Base-by-base conservation (phyloP, 2,888 invertebrate genomes). In the Parnassius glacialis region DNA sequence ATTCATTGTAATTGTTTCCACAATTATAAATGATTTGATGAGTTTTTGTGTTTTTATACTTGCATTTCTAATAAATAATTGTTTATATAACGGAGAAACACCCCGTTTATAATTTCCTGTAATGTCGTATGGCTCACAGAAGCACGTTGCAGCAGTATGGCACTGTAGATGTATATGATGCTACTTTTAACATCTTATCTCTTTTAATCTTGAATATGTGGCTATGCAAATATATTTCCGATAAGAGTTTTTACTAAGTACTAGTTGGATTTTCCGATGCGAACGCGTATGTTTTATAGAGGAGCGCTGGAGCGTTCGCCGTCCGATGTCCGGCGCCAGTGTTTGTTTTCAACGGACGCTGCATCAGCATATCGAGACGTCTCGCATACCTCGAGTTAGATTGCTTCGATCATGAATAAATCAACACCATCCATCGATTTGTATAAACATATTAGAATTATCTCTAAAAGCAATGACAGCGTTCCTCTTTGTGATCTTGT, bases 371-470 rank as follows among this genome's bases (percentile, higher is more conserved):
- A 81, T 78, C 76, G 72, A 74, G 69, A 67, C 70, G 72, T 69
- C 71, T 65, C 63, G 70, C 69, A 67, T 73, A 80, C 78, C 76
- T 77, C 64, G 70, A 74, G 74, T 64, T 70, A 78, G 78, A 76
- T 78, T 73, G 68, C 62, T 57, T 62, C 65, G 63, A 71, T 68
- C 79, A 79, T 83, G 82, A 83, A 84, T 85, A 80, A 81, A 76
- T 78, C 79, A 80, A 75, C 70, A 59, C 62, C 65, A 65, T 65
- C 68, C 67, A 71, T 71, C 65, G 63, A 66, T 65, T 69, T 69
- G 70, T 69, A 70, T 65, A 43, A 42, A 51, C 51, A 51, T 58
- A 59, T 59, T 58, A 47, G 58, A 54, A 55, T 58, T 62, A 62
- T 61, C 16, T 61, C 60, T 55, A 55, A 57, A 61, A 52, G 9